Base-by-base conservation (phyloP, 2,888 invertebrate genomes). In the Idaea biselata region DNA sequence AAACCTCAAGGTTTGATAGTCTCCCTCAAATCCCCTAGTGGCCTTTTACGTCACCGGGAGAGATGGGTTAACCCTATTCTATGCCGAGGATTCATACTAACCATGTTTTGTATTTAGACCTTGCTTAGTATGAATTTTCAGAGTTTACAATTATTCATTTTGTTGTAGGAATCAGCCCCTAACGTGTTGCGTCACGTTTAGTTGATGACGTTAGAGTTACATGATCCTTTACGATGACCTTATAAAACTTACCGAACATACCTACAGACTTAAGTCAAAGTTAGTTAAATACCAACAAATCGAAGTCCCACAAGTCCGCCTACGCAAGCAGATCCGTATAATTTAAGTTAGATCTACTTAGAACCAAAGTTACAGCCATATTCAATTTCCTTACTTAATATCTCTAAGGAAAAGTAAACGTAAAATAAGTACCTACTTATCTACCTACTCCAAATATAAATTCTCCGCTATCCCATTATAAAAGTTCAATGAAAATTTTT, bases 401-500 rank as follows among this genome's bases (percentile, higher is more conserved):
- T 44, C 44, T 44, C 44, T 11, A 44, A 11, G 44, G 8, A 14
- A 44, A 44, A 8, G 44, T 8, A 44, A 44, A 44, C 2, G 14
- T 44, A 44, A 25, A 25, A 25, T 25, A 25, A 25, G 25, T 5
- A 25, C 25, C 25, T 25, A 25, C 25, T 5, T 25, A 25, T n/a
- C n/a, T n/a, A 25, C 3, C 25, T 25, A 25, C 25, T 32, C 6
- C 18, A 17, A n/a, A 55, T 53, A 60, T 58, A 25, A 60, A 53
- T n/a, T 18, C n/a, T 56, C 32, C 59, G 61, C 64, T 62, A 61
- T 61, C 57, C 53, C 58, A 25, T 60, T 59, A 59, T 25, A 60
- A 64, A 64, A 56, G 60, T 59, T 68, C 68, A 68, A 65, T 68
- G 65, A 63, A 65, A 69, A 68, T 67, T 67, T 66, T 62, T 60